Evolutionary conservation across 2,888 invertebrate genomes (phyloP), one percentile per base, ranked within the genome.

Genomic region (Tupiocoris notatus): DNA sequence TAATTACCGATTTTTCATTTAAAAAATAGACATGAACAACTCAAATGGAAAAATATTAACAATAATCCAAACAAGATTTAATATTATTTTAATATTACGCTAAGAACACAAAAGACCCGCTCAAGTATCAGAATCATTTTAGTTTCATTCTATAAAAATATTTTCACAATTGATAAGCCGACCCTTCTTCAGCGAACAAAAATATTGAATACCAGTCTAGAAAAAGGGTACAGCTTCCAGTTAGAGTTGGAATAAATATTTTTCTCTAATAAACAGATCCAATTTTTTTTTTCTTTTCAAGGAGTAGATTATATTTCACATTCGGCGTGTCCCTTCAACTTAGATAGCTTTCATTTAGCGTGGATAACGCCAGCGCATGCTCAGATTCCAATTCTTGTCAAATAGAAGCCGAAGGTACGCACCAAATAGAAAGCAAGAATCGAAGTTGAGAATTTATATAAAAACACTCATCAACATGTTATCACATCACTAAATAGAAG

Each of bases 401-500:
- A 39, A 39, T 39, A 39, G 6, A 39, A 39, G 12, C 39, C 39
- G 39, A 39, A 39, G 39, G 39, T 7, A 39, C 39, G 12, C 3
- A 12, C 12, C 3, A 7, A 12, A 7, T 39, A 3, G 39, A 7
- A 12, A 70, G 59, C 59, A 23, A 70, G 20, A 25, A 39, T 58
- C 61, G 70, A 70, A 59, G 70, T 59, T 70, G n/a, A 57, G 23
- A 67, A 67, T 67, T 70, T 70, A 59, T 70, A 70, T 54, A 59
- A n/a, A n/a, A 70, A 24, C 20, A 58, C 59, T 67, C 58, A 59
- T 59, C 24, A 70, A 70, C 70, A 70, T 20, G 61, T 24, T 70
- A 70, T 70, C 70, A 70, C 70, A 70, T 70, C 24, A 70, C 70
- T 70, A 70, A 70, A 70, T 70, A 70, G 70, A 70, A 70, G 70